Conservation (phyloP, 2,113 vertebrate species). For the Boulengeromyrus knoepffleri region DNA sequence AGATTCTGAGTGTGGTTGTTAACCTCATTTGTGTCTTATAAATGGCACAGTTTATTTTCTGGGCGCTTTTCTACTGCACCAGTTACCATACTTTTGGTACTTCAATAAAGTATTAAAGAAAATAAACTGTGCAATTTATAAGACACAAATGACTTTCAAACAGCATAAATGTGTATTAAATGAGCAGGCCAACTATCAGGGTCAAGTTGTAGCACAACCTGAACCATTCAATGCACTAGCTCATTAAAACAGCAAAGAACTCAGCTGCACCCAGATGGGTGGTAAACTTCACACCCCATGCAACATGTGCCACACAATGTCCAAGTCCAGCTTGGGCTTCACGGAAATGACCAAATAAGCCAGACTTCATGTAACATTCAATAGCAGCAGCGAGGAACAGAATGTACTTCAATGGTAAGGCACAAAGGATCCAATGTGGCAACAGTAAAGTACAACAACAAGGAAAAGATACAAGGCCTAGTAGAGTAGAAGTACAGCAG, state of each 20-base stretch:
- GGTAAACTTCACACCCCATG: neutral
- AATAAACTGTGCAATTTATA: neutral
- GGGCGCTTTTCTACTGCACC: no score
- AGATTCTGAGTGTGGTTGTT: no score
- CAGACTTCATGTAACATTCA: neutral
- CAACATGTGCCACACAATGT: neutral
- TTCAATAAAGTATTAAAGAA: neutral
- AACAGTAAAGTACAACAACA: neutral
- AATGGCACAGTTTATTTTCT: no score
- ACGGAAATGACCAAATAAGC: neutral
- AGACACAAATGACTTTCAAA: neutral
- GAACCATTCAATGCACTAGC: neutral
- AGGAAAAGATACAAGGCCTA: constrained; percentile 6
- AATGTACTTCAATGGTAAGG: neutral
- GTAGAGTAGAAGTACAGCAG: neutral
- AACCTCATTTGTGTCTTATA: no score
- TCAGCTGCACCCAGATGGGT: neutral
- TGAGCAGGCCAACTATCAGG: neutral
- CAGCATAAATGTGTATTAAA: neutral
- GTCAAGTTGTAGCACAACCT: neutral
- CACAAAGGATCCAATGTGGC: neutral
- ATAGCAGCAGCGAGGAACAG: neutral
- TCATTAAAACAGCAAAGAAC: neutral
- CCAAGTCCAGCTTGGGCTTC: neutral
- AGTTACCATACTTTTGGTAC: no score